Percentiles rank a stretch among this genome's conserved stretches.
These are phyloP conservation scores for Lanius collurio DNA, from an alignment of 2,113 vertebrate genomes.

Conservation along the genomic window DNA sequence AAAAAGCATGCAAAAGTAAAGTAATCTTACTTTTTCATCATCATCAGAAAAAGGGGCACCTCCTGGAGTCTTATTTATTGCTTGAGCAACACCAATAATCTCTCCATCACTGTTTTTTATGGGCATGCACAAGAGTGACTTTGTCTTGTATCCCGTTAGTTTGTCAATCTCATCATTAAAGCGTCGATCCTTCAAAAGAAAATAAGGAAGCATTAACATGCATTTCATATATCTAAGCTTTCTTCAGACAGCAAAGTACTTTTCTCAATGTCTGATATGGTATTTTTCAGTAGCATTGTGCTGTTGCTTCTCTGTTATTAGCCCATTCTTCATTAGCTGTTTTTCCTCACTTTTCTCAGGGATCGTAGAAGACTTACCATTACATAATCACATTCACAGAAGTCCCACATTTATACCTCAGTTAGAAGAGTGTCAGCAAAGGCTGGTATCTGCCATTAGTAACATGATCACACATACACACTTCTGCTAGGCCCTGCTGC, in stretches of 20 bases:
- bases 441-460: background rate
- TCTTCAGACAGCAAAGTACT: background rate
- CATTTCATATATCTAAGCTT: background rate
- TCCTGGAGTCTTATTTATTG: slow-evolving; percentile 94
- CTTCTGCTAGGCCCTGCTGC: background rate
- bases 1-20: background rate
- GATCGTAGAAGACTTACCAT: background rate
- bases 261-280: background rate
- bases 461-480: fast-evolving
- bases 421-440: background rate
- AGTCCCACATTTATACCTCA: background rate
- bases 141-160: slow-evolving; percentile 97
- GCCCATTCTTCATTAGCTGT: background rate
- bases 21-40: slow-evolving; percentile 90
- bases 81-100: slow-evolving; percentile 95
- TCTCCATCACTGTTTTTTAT: slow-evolving; percentile 95
- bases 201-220: background rate
- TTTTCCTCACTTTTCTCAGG: background rate
- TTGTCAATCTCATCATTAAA: slow-evolving; percentile 99
- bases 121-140: slow-evolving; percentile 96
- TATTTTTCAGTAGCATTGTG: background rate
- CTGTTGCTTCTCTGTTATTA: background rate
- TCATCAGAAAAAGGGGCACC: slow-evolving; percentile 92
- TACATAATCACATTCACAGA: background rate
- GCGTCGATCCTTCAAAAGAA: slow-evolving; percentile 85